Evolutionary conservation across 2,797 vertebrate genomes (phyloP).

Genomic region (Phoxinus dragarum): DNA sequence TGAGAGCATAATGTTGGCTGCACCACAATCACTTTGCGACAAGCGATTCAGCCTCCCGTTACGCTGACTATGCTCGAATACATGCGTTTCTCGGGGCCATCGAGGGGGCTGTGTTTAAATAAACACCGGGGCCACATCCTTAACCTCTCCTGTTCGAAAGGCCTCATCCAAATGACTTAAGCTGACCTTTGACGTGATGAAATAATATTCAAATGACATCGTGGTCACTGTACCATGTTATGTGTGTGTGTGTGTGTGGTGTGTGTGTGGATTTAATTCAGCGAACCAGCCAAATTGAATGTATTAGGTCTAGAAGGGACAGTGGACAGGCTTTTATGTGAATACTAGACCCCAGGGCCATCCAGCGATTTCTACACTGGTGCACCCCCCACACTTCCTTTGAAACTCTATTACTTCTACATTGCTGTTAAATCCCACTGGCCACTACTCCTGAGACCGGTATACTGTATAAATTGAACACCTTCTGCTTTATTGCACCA

Average conservation of each 20-base stretch:
- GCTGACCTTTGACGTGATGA: slow-evolving; percentile 54
- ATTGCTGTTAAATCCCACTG: slow-evolving; percentile 59
- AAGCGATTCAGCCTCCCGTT: slow-evolving; percentile 8
- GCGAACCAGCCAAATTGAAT: slow-evolving; percentile 54
- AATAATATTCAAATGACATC: slow-evolving; percentile 44
- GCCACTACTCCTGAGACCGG: slow-evolving; percentile 40
- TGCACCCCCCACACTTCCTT: slow-evolving; percentile 60
- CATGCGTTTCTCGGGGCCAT: slow-evolving; percentile 33
- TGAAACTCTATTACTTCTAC: slow-evolving; percentile 55
- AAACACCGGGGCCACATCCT: slow-evolving; percentile 18
- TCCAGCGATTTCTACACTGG: slow-evolving; percentile 66
- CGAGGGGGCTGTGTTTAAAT: slow-evolving; percentile 38
- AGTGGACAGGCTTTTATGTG: slow-evolving; percentile 60
- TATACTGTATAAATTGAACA: slow-evolving; percentile 59
- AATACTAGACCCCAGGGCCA: slow-evolving; percentile 57
- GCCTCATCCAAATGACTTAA: neutral
- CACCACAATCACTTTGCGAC: slow-evolving; percentile 28
- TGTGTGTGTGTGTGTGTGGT: slow-evolving; percentile 23
- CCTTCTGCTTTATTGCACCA: slow-evolving; percentile 64
- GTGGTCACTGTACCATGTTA: neutral
- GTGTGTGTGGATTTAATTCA: slow-evolving; percentile 41
- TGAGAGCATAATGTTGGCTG: slow-evolving; percentile 44
- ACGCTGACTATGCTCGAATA: slow-evolving; percentile 31
- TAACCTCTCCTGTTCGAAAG: slow-evolving; percentile 38
- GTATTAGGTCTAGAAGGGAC: slow-evolving; percentile 48